Evolutionary conservation across 2,888 invertebrate species (phyloP).

Genomic region (Chymomyza caudatula): DNA sequence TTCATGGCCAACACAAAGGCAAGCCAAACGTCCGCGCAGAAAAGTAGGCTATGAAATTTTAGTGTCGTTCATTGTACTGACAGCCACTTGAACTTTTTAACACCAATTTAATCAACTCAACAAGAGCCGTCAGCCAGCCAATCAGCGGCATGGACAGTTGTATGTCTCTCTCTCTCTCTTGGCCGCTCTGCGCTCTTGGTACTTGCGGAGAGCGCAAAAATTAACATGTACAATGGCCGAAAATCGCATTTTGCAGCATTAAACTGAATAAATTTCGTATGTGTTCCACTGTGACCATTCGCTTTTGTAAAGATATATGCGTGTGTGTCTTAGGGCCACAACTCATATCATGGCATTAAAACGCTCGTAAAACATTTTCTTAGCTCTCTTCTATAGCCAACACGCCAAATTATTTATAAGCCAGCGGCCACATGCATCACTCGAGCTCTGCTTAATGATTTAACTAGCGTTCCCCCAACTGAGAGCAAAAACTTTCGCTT

Average conservation of each 20-base stretch:
- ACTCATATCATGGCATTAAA: slow-evolving; percentile 33
- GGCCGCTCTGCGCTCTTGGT: too few species aligned
- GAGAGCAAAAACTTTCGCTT: slow-evolving; percentile 10
- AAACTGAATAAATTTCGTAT: background rate
- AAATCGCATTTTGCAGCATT: background rate
- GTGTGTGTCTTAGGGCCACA: background rate
- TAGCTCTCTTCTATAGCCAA: slow-evolving; percentile 27
- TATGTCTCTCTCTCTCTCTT: background rate
- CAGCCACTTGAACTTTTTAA: slow-evolving; percentile 66
- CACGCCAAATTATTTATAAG: slow-evolving; percentile 34
- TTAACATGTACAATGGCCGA: background rate
- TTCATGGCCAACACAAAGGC: slow-evolving; percentile 41
- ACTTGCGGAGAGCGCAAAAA: background rate
- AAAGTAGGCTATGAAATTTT: slow-evolving; percentile 64
- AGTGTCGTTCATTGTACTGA: slow-evolving; percentile 59
- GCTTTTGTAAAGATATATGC: background rate
- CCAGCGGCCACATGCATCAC: slow-evolving; percentile 11
- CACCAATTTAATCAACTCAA: slow-evolving; percentile 63
- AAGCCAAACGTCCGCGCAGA: slow-evolving; percentile 9
- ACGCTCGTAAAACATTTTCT: slow-evolving; percentile 36
- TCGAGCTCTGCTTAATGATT: slow-evolving; percentile 43
- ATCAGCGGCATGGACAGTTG: background rate
- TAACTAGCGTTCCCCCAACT: slow-evolving; percentile 39
- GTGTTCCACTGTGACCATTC: background rate
- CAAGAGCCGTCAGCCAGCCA: slow-evolving; percentile 10